Conservation (phyloP, 2,797 vertebrate species). For the Leptoclinus maculatus region DNA sequence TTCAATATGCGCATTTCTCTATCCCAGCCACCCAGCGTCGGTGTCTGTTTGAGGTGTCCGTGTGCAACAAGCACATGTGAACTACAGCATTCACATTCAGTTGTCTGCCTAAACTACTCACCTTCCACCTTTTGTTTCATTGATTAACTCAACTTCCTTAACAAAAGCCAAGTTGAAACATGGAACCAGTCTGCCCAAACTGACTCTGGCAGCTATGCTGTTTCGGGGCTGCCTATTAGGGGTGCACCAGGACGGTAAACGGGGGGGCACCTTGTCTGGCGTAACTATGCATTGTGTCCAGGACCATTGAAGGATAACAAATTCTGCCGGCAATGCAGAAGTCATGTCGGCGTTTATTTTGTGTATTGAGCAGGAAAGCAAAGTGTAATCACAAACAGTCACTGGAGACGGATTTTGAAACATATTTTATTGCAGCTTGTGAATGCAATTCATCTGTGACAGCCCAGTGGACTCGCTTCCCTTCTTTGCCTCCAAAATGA, state of each 20-base stretch:
- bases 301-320: conserved; percentile 17
- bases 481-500: conserved; percentile 23
- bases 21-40: conserved; percentile 29
- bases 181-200: conserved; percentile 12
- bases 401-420: conserved; percentile 50
- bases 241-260: conserved; percentile 17
- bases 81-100: background rate
- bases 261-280: conserved; percentile 27
- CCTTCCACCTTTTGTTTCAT: background rate
- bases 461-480: conserved; percentile 3
- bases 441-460: conserved; percentile 48
- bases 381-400: conserved; percentile 48
- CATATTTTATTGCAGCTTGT: conserved; percentile 35
- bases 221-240: conserved; percentile 27
- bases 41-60: conserved; percentile 9
- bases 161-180: conserved; percentile 27
- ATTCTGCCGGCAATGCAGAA: conserved; percentile 48
- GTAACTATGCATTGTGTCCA: conserved; percentile 40
- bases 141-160: background rate
- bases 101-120: background rate
- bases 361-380: conserved; percentile 39
- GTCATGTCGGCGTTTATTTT: conserved; percentile 63
- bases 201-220: conserved; percentile 42
- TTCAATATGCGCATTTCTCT: conserved; percentile 51
- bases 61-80: conserved; percentile 17